Evolutionary conservation across 2,888 invertebrate species (phyloP).

Genomic region (Troides oblongomaculatus): DNA sequence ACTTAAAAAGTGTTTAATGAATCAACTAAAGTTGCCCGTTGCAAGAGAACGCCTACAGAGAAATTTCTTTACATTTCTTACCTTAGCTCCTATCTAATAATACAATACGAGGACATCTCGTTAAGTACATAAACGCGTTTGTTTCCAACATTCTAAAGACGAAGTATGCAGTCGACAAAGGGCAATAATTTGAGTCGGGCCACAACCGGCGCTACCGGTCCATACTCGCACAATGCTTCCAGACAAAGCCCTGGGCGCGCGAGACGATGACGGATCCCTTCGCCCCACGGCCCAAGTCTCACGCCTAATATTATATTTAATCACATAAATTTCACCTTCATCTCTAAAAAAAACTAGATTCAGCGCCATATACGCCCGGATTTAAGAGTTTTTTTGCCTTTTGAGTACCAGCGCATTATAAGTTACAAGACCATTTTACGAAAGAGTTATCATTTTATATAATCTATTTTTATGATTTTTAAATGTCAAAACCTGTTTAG

Average conservation of each 20-base stretch:
- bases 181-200: slow-evolving; percentile 59
- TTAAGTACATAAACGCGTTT: slow-evolving; percentile 40
- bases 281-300: slow-evolving; percentile 30
- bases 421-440: no score
- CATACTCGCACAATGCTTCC: slow-evolving; percentile 43
- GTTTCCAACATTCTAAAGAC: slow-evolving; percentile 34
- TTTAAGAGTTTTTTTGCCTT: neutral
- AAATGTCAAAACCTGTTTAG: no score
- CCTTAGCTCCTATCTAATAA: neutral
- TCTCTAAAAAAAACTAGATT: neutral
- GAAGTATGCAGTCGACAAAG: slow-evolving; percentile 37
- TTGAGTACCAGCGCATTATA: neutral
- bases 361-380: neutral
- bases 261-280: slow-evolving; percentile 61
- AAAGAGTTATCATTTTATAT: no score
- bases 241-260: slow-evolving; percentile 51
- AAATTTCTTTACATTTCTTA: neutral
- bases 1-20: no score
- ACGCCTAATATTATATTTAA: no score
- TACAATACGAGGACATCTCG: slow-evolving; percentile 30
- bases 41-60: neutral
- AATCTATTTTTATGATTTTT: no score
- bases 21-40: no score
- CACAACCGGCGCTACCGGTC: slow-evolving; percentile 68
- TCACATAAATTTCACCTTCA: no score